Evolutionary conservation across 2,888 invertebrate species (phyloP), one percentile per base, ranked within the genome.

Genomic region (Rotaria sp.): DNA sequence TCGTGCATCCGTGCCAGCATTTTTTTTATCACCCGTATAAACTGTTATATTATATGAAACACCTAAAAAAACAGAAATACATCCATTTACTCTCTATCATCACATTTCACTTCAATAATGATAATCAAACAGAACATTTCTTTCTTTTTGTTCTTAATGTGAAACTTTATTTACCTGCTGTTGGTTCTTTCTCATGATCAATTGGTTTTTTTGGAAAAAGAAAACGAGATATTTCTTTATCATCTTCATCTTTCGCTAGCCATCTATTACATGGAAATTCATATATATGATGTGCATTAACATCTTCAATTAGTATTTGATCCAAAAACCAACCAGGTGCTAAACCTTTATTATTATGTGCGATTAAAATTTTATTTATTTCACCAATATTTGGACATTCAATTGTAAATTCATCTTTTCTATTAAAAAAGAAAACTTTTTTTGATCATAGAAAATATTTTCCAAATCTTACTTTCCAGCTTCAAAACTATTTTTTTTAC

Each of bases 261-360:
- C 91, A 91, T 21, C 90, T 88, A 13, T 88, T 85, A 87, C 91
- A 91, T 15, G 90, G 90, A 87, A 91, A 91, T 87, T 90, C 90
- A 87, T 90, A 91, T n/a, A 91, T 90, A 24, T 89, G 89, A 41
- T 89, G 88, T 87, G 89, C 88, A 85, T 90, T 90, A 86, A 89
- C 84, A 88, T 91, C 91, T 88, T 91, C 91, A 15, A 91, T n/a
- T 48, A 85, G 85, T 88, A 90, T 90, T 89, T 91, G 91, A 84
- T 91, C 90, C 18, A 91, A 88, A 87, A 88, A 91, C 91, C 91
- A 91, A 50, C 90, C 91, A 2, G 91, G 89, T n/a, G 89, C 89
- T 84, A 89, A 88, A 21, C 91, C 91, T 21, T 89, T 88, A 88
- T 91, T 90, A 87, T 91, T 90, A 87, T 91, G 91, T n/a, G 90